These are phyloP conservation scores for Numida meleagris DNA, from an alignment of 2,113 vertebrate genomes.

Conservation along the genomic window DNA sequence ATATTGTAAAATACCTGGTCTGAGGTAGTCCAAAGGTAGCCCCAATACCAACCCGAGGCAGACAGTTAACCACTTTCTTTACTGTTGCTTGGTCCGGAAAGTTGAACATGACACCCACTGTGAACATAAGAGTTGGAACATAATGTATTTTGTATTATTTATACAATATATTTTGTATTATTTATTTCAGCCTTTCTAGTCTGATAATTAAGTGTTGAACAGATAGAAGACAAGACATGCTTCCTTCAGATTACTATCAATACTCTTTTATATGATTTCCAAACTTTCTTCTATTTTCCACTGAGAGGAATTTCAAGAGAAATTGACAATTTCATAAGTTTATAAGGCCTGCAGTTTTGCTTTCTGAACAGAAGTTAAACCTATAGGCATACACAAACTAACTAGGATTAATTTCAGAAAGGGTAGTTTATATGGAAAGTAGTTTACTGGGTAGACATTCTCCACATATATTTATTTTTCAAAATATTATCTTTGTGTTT, in stretches of 20 bases:
- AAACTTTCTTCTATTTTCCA: neutral
- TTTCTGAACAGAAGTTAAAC: neutral
- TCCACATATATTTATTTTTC: neutral
- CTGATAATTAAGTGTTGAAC: neutral
- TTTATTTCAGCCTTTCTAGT: constrained; percentile 14
- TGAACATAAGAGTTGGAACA: constrained; percentile 44
- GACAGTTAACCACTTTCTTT: constrained; percentile 94
- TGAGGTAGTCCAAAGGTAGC: constrained; percentile 95
- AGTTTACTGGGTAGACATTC: neutral
- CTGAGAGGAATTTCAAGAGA: neutral
- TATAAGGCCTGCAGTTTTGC: neutral
- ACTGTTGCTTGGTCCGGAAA: constrained; percentile 91
- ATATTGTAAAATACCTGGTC: constrained; percentile 83
- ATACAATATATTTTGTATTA: neutral
- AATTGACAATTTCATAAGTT: neutral
- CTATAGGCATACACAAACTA: neutral
- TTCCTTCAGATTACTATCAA: neutral
- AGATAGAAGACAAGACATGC: neutral
- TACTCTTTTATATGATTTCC: neutral
- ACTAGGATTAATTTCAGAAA: neutral
- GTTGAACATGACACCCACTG: constrained; percentile 98
- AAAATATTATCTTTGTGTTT: neutral
- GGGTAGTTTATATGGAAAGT: neutral
- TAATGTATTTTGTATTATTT: neutral
- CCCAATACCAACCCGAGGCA: constrained; percentile 96